Evolutionary conservation across 1,140 invertebrate genomes (phyloP), one percentile per base, ranked within the genome.

Genomic region (Dendroctonus valens): DNA sequence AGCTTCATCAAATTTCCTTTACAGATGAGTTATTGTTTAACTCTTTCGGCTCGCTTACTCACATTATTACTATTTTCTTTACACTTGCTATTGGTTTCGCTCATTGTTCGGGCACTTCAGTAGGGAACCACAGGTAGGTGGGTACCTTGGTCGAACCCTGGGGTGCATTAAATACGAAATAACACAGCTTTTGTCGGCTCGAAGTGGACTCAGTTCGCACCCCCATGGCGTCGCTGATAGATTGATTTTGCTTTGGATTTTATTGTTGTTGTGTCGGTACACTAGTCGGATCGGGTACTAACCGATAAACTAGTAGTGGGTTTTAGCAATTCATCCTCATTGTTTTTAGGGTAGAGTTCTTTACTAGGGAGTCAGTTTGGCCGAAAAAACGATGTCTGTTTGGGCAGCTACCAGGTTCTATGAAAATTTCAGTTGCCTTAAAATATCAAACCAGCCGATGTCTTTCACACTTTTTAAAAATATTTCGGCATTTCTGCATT

Each of bases 181-280:
- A 72, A 73, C 71, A 74, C 60, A 65, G 68, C 71, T 74, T 74
- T 74, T 74, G 73, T 74, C 73, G 73, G 73, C 69, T 69, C 54
- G 15, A 58, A 15, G 59, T 58, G 59, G 38, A 46, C 54, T 49
- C 59, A 49, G 46, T 67, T 66, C 57, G 66, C 71, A 55, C 58
- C 71, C 73, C 72, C 70, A 66, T 60, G 41, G 72, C 67, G 70
- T 68, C 65, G 72, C 64, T 73, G 73, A 75, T 70, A 72, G 73
- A 75, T 75, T 75, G 73, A 75, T 26, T 75, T 72, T 70, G 72
- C 66, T 70, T 72, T 72, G 67, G 61, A 62, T 69, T 65, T 72
- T 73, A 69, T 72, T 72, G 41, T 53, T 61, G 26, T 26, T 26
- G 26, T 26, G 26, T 26, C 26, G 26, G 26, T 26, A 26, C 26